These are phyloP conservation scores for Tenthredo livida DNA, from an alignment of 2,888 invertebrate species.

Conservation along the genomic window DNA sequence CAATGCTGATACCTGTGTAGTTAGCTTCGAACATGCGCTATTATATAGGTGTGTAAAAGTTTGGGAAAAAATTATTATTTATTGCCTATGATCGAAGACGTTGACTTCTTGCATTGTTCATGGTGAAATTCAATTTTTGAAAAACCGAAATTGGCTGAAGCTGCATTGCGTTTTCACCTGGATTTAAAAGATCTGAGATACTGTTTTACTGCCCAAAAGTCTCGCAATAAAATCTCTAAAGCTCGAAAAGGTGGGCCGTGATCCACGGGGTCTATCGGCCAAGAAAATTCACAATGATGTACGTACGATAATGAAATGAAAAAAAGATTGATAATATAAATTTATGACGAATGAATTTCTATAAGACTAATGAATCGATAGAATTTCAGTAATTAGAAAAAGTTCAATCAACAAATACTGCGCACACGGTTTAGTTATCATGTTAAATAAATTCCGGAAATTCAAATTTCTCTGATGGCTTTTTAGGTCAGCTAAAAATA, in stretches of 20 bases:
- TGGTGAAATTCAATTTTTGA: not conserved
- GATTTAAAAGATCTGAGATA: not conserved
- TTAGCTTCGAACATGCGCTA: not conserved
- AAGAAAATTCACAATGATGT: constrained; percentile 1
- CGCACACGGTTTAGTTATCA: not conserved
- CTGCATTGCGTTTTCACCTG: not conserved
- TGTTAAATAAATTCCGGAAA: not conserved
- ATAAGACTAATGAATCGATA: not conserved
- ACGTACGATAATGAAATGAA: not conserved
- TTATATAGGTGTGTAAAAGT: not conserved
- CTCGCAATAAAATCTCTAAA: not conserved
- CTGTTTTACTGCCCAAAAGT: constrained; percentile 2
- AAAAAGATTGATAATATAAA: not conserved
- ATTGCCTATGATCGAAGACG: not conserved
- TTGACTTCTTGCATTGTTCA: not conserved
- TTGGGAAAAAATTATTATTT: not conserved
- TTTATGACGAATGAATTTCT: not conserved
- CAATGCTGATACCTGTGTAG: not conserved
- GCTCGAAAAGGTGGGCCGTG: not conserved
- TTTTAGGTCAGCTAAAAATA: constrained; percentile 7
- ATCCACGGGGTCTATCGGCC: not conserved
- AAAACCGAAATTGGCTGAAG: not conserved
- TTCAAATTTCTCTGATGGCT: not conserved
- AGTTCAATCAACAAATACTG: not conserved
- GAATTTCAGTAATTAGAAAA: not conserved